These are phyloP conservation scores for Podarcis raffonei DNA, from an alignment of 2,113 vertebrate genomes.

Conservation along the genomic window DNA sequence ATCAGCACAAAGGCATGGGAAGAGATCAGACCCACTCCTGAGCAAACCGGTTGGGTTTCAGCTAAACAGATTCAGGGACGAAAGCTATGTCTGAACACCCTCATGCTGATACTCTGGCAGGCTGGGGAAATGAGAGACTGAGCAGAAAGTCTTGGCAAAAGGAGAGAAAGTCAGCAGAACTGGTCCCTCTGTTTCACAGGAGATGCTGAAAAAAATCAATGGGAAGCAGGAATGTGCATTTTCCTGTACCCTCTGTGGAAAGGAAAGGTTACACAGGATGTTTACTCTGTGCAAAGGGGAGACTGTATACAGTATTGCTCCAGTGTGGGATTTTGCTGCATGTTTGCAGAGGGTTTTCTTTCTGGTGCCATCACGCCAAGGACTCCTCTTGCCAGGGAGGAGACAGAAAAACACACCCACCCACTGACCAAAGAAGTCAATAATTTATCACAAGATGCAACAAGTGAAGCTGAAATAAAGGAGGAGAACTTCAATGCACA, in stretches of 20 bases:
- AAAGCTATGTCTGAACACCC: neutral
- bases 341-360: neutral
- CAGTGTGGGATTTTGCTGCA: neutral
- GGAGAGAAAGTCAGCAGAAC: neutral
- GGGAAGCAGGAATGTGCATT: neutral
- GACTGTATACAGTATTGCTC: no score
- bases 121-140: neutral
- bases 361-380: neutral
- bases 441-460: neutral
- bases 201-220: neutral
- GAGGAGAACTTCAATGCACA: neutral
- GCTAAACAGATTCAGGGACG: neutral
- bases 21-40: neutral
- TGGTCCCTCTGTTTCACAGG: neutral
- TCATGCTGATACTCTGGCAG: neutral
- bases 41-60: neutral
- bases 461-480: neutral
- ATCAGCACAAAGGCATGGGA: neutral
- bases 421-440: neutral
- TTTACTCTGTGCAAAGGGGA: neutral
- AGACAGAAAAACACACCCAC: neutral
- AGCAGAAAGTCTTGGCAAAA: neutral
- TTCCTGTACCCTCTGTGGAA: neutral
- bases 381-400: no score
- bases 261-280: neutral